phyloP scores from a whole-genome alignment of 2,113 vertebrate genomes.

The Oenanthe oenanthe region DNA sequence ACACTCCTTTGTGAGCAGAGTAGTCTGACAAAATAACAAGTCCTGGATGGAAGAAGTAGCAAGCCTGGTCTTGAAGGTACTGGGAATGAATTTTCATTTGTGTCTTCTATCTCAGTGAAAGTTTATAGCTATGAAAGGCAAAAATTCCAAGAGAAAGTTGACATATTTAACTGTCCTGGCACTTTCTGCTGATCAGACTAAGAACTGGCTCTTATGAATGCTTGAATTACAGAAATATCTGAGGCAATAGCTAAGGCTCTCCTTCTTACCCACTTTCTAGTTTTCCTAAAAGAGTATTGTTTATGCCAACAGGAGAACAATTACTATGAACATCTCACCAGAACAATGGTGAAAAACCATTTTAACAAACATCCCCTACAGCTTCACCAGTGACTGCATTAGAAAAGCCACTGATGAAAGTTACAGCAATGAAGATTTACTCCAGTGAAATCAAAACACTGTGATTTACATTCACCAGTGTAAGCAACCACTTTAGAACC shows the following conservation, averaged over 20 bases:
- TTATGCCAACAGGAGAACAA: not conserved
- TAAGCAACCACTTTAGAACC: not conserved
- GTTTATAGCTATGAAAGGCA: not conserved
- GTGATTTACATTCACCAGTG: not conserved
- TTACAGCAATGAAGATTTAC: accelerated
- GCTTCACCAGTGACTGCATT: not conserved
- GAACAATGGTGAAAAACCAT: not conserved
- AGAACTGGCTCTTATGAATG: accelerated
- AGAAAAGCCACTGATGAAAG: not conserved
- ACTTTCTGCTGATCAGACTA: not conserved
- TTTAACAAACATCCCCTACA: not conserved
- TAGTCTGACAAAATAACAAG: not conserved
- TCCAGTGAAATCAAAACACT: not conserved
- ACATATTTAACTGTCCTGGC: not conserved
- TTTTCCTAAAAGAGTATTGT: not conserved
- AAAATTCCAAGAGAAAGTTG: not conserved
- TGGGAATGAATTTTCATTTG: not conserved
- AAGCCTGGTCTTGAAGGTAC: not conserved
- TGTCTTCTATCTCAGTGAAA: not conserved
- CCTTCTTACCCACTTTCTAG: not conserved
- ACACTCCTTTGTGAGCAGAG: not conserved
- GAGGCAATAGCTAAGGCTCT: not conserved
- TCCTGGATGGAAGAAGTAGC: not conserved
- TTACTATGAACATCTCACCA: not conserved
- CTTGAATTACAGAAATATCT: not conserved